Percentiles rank a stretch among this genome's conserved stretches.
Evolutionary conservation across 2,888 invertebrate species (phyloP).

Genomic region (Nasonia oneida): DNA sequence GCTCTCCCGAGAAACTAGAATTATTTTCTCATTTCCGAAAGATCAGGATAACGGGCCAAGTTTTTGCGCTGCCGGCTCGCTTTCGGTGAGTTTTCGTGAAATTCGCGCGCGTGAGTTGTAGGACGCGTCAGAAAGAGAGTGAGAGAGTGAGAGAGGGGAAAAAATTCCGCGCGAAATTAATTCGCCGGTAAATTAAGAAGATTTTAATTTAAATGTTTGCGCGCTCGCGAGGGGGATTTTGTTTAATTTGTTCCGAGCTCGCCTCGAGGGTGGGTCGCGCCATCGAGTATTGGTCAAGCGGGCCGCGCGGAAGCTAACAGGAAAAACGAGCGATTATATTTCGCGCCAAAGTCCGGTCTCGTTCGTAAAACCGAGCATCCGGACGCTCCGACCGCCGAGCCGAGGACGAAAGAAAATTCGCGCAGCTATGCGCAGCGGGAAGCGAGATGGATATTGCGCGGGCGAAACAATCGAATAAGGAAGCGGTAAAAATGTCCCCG

Average conservation of each 20-base stretch:
- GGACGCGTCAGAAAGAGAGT: too few relatives aligned
- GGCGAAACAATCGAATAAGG: neutral
- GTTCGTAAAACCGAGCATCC: neutral
- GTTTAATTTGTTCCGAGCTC: neutral
- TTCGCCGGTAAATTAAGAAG: neutral
- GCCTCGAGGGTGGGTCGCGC: neutral
- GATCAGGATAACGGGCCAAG: constrained; percentile 53
- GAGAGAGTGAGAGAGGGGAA: neutral
- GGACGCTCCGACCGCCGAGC: neutral
- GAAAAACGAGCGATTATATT: neutral
- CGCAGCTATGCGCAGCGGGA: neutral
- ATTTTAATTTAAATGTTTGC: neutral
- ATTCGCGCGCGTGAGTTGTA: neutral
- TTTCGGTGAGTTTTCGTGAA: neutral
- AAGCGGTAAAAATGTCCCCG: neutral
- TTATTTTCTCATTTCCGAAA: constrained; percentile 60
- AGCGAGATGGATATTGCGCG: neutral
- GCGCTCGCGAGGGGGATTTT: neutral
- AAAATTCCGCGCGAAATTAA: neutral
- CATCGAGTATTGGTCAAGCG: neutral
- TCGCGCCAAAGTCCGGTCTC: neutral
- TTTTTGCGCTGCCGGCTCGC: neutral
- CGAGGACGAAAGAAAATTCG: neutral
- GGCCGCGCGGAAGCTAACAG: neutral
- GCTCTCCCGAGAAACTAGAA: constrained; percentile 13